Evolutionary conservation across 1,140 invertebrate genomes (phyloP).

Genomic region (Anoplophora glabripennis): DNA sequence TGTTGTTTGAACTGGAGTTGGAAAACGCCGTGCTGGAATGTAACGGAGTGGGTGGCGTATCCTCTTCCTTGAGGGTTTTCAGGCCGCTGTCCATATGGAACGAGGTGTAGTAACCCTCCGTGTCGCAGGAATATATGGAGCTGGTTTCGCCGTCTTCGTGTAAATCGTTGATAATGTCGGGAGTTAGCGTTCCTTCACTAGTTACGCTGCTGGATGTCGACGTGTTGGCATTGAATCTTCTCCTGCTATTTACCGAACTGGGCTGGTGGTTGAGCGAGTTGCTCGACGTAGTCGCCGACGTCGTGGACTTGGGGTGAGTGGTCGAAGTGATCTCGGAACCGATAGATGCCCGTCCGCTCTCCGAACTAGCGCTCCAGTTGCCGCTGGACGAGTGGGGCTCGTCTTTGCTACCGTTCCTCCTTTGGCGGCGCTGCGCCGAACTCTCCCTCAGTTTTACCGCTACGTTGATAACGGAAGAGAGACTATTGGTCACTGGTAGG

Average conservation of each 20-base stretch:
- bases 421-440: conserved; percentile 61
- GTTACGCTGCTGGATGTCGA: conserved; percentile 79
- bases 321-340: conserved; percentile 75
- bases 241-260: conserved; percentile 65
- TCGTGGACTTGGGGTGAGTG: conserved; percentile 68
- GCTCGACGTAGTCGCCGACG: conserved; percentile 63
- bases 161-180: conserved; percentile 71
- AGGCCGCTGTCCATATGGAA: conserved; percentile 95
- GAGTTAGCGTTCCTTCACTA: conserved; percentile 81
- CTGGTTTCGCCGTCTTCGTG: conserved; percentile 85
- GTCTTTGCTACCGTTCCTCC: conserved; percentile 59
- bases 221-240: conserved; percentile 61
- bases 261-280: conserved; percentile 63
- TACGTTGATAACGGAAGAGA: conserved; percentile 55
- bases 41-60: conserved; percentile 61
- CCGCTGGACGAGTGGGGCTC: conserved; percentile 86
- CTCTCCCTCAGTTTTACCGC: conserved; percentile 72
- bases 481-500: conserved; percentile 54
- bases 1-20: conserved; percentile 56
- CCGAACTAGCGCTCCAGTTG: conserved; percentile 90
- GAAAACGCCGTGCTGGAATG: conserved; percentile 61
- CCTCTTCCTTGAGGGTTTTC: conserved; percentile 80
- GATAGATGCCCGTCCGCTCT: conserved; percentile 80
- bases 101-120: conserved; percentile 95
- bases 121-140: conserved; percentile 93